Evolutionary conservation across 2,113 vertebrate genomes (phyloP).

Genomic region (Onychorhynchus coronatus): DNA sequence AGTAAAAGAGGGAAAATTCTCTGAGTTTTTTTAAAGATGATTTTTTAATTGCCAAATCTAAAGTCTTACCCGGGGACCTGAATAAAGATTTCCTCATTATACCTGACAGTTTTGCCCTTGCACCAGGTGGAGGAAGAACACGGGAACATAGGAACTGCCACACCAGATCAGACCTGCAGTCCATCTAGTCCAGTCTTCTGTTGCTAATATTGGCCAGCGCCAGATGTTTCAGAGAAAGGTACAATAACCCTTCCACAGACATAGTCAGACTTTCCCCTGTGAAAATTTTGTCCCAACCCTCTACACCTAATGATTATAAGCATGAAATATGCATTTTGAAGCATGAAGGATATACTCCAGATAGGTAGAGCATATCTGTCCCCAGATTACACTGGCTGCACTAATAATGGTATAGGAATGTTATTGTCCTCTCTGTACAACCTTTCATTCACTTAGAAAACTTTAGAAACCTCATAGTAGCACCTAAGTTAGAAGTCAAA

Average conservation of each 20-base stretch:
- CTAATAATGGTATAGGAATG: not conserved
- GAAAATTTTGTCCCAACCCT: not conserved
- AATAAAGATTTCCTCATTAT: constrained; percentile 56
- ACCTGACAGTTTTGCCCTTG: constrained; percentile 60
- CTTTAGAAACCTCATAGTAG: not conserved
- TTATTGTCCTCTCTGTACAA: not conserved
- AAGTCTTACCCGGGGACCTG: not conserved
- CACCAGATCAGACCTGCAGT: constrained; percentile 63
- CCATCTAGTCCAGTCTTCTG: constrained; percentile 64
- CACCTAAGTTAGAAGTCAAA: not conserved
- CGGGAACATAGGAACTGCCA: constrained; percentile 61
- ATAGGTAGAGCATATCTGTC: not conserved
- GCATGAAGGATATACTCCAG: not conserved
- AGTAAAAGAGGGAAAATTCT: not conserved
- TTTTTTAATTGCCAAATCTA: constrained; percentile 51
- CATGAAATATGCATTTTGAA: not conserved
- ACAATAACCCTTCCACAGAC: constrained; percentile 42
- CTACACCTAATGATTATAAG: not conserved
- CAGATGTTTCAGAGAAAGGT: constrained; percentile 59
- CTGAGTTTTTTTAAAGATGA: not conserved
- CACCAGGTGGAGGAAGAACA: constrained; percentile 56
- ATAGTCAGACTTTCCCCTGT: not conserved
- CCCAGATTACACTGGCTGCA: not conserved
- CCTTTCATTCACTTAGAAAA: not conserved
- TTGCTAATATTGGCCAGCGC: constrained; percentile 47